Conservation (phyloP, 2,113 vertebrate species). For the Brevimyrus niger region DNA sequence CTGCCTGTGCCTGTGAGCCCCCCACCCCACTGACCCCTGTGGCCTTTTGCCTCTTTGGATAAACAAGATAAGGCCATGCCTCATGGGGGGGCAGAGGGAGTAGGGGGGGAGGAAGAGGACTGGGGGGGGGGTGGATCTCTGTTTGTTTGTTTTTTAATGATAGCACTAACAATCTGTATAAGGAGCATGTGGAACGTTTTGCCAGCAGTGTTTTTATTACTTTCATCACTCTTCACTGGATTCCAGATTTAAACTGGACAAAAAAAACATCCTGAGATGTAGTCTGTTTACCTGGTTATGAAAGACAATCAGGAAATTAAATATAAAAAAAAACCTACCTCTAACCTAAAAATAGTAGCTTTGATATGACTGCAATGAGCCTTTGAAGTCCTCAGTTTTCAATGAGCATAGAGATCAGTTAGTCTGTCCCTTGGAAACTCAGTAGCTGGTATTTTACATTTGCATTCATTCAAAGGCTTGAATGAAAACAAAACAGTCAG, state of each 20-base stretch:
- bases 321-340: background rate
- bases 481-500: background rate
- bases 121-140: background rate
- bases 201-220: background rate
- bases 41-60: slow-evolving; percentile 6
- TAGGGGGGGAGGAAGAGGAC: background rate
- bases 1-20: background rate
- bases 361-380: background rate
- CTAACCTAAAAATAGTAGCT: background rate
- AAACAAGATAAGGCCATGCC: slow-evolving; percentile 18
- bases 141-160: background rate
- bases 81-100: background rate
- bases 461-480: background rate
- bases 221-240: background rate
- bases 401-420: background rate
- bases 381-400: background rate
- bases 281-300: background rate
- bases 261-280: background rate
- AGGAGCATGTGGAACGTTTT: background rate
- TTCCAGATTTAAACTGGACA: background rate
- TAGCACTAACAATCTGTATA: background rate
- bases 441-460: background rate
- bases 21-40: background rate
- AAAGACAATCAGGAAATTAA: background rate
- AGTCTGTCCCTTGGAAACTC: background rate